Evolutionary conservation across 2,797 vertebrate species (phyloP), one percentile per base, ranked within the genome.

Genomic region (Sebastes oblongus): DNA sequence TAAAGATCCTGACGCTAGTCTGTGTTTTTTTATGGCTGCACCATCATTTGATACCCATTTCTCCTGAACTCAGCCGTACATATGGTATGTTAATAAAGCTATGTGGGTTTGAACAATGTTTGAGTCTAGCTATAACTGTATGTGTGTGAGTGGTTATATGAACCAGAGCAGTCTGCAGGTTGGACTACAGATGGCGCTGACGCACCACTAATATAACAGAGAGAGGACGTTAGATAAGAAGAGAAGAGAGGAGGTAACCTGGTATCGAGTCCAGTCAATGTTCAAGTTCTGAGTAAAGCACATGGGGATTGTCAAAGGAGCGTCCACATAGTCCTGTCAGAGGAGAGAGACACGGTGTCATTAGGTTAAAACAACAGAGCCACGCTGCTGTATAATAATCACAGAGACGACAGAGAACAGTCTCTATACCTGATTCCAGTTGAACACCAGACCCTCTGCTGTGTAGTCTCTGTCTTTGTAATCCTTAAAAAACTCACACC

Each of bases 401-500:
- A 27, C 3, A 30, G 10, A 4, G 9, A 10, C 5, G 4, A 2
- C 7, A 67, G 30, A 8, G 6, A 18, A 1, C 18, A 1, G 56
- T 3, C 8, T 50, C 36, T 14, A 2, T 96, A 98, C 98, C 98
- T 99, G 98, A 92, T 99, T 99, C 98, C 98, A 99, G 96, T 99
- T 99, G 93, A 99, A 99, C 81, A 99, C 95, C 78, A 99, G 97
- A 75, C 98, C 98, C 91, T 99, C 98, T 3, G 98, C 98, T 65
- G 96, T 97, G 89, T 99, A 99, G 95, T 98, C 97, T 70, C 97
- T 93, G 81, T 99, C 98, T 94, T 98, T 99, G 94, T 99, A 99
- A 83, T 99, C 98, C 89, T 98, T 99, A 95, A 99, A 99, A 95
- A 99, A 99, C 93, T 99, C 98, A 96, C 98, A 99, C 76, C 98